Conservation (phyloP, 2,888 invertebrate genomes). For the Lasioglossum oenotherae region DNA sequence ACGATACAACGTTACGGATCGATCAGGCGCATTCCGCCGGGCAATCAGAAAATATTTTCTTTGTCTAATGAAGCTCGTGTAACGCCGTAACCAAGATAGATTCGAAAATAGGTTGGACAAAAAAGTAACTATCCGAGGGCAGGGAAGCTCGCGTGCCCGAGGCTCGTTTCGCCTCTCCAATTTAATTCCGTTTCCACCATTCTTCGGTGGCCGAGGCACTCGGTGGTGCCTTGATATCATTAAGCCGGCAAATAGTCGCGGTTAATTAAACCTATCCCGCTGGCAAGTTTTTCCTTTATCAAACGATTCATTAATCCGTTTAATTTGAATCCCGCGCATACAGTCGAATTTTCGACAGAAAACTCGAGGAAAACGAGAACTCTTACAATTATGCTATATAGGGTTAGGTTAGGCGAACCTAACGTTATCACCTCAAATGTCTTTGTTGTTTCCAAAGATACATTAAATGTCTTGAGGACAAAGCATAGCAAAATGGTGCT, state of each 20-base stretch:
- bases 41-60: neutral
- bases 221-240: conserved; percentile 54
- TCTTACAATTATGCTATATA: neutral
- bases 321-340: conserved; percentile 16
- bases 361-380: neutral
- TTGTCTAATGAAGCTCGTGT: neutral
- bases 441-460: too few species aligned
- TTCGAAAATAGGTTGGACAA: conserved; percentile 20
- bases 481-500: too few species aligned
- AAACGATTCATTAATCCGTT: conserved; percentile 47
- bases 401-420: too few species aligned
- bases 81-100: conserved; percentile 12
- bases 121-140: conserved; percentile 30
- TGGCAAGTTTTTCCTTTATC: conserved; percentile 42
- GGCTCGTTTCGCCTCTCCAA: conserved; percentile 51
- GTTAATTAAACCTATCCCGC: conserved; percentile 62
- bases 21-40: neutral
- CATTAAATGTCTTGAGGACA: too few species aligned
- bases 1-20: neutral
- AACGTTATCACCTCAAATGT: too few species aligned
- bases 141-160: conserved; percentile 40
- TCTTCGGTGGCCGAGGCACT: conserved; percentile 42
- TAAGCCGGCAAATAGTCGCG: conserved; percentile 54
- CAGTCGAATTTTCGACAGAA: neutral
- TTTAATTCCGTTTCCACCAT: conserved; percentile 56